phyloP scores from a whole-genome alignment of 2,888 invertebrate species.

The Maniola hyperantus region DNA sequence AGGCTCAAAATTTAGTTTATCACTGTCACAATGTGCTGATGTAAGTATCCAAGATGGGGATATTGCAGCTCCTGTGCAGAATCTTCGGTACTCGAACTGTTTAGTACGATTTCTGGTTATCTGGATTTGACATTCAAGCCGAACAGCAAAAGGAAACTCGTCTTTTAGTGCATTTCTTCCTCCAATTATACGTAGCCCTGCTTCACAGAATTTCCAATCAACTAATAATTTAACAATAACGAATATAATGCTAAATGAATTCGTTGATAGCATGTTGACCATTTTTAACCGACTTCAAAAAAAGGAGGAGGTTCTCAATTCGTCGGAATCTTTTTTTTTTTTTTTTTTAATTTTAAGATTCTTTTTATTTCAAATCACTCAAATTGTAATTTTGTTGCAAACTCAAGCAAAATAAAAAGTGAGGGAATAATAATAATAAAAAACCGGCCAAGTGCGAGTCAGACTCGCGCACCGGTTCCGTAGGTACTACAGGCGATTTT shows the following conservation, averaged over 20 bases:
- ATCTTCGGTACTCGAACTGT: background rate
- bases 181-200: conserved; percentile 12
- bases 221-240: background rate
- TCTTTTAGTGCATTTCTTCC: conserved; percentile 7
- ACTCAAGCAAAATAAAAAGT: background rate
- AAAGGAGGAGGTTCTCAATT: too few relatives aligned
- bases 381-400: background rate
- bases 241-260: background rate
- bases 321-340: too few relatives aligned
- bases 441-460: too few relatives aligned
- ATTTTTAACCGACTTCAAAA: too few relatives aligned
- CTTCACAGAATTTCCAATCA: too few relatives aligned
- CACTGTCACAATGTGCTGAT: conserved; percentile 20
- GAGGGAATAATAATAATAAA: background rate
- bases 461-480: too few relatives aligned
- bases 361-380: background rate
- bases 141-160: conserved; percentile 17
- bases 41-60: conserved; percentile 21
- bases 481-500: too few relatives aligned
- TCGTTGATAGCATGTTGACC: background rate
- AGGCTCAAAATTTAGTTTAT: too few relatives aligned
- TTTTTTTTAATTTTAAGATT: too few relatives aligned
- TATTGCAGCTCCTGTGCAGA: conserved; percentile 21
- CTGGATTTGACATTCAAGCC: background rate
- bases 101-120: background rate